Evolutionary conservation across 2,888 invertebrate species (phyloP), one percentile per base, ranked within the genome.

Genomic region (Pheosia gnoma): DNA sequence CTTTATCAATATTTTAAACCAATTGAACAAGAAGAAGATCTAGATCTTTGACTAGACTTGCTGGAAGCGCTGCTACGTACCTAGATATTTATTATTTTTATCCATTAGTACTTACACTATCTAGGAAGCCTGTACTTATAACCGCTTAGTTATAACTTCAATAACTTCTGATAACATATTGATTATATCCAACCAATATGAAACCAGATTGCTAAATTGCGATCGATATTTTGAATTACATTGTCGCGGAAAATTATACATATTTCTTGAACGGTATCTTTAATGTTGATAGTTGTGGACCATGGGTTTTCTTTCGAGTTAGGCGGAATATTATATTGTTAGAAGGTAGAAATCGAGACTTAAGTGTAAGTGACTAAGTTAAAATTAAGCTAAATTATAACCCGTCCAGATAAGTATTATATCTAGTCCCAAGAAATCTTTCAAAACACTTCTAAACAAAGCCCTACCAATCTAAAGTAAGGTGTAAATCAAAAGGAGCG

Each of bases 401-500:
- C 5, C 47, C 5, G 47, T 47, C n/a, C n/a, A 5, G 25, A 25
- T 25, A 25, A 25, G 25, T 25, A 47, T 5, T 47, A n/a, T 4
- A 9, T 0, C 5, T n/a, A 2, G 47, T 47, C n/a, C n/a, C 5
- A 47, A 47, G 9, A 4, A 47, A 47, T n/a, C 11, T n/a, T n/a
- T 11, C 47, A 47, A 47, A 47, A 47, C n/a, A 47, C n/a, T 47
- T 47, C n/a, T 45, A 11, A 47, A 47, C 5, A 11, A 11, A 47
- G n/a, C 5, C 47, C 5, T 1, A 9, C 11, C 47, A 5, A 47
- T n/a, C 11, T 47, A 47, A 47, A 11, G 47, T 6, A 47, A 47
- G 13, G 52, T 54, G n/a, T 54, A 41, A 6, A 57, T 69, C 57
- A 58, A 63, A 61, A 66, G 55, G 53, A 59, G 43, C 58, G 62